These are phyloP conservation scores for Calephelis virginiensis DNA, from an alignment of 1,140 invertebrate species.

Conservation along the genomic window DNA sequence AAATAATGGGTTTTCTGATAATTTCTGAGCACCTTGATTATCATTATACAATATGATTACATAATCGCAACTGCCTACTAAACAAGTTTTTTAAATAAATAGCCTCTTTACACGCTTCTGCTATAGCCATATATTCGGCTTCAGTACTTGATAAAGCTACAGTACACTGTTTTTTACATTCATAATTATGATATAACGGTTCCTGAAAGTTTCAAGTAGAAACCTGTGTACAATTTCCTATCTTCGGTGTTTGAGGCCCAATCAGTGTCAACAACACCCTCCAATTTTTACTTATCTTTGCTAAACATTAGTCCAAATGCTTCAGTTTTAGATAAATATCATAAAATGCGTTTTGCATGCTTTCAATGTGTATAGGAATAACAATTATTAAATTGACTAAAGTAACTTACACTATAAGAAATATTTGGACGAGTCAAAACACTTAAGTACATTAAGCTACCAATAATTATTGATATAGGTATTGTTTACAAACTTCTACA, in stretches of 20 bases:
- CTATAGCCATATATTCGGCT: constrained; percentile 24
- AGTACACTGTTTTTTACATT: constrained; percentile 27
- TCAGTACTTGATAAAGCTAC: constrained; percentile 30
- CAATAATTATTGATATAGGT: constrained; percentile 25
- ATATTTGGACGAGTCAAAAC: constrained; percentile 72
- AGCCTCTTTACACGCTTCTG: constrained; percentile 24
- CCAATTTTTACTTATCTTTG: constrained; percentile 31
- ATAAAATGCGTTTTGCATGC: constrained; percentile 62
- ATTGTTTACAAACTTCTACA: constrained; percentile 26
- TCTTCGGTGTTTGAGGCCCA: constrained; percentile 51
- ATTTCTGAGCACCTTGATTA: constrained; percentile 28
- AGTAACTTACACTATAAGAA: constrained; percentile 57
- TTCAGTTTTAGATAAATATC: constrained; percentile 61
- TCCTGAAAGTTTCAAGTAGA: constrained; percentile 42
- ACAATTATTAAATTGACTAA: constrained; percentile 67
- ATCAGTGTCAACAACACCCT: constrained; percentile 63
- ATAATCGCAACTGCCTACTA: background rate
- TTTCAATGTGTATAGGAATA: constrained; percentile 54
- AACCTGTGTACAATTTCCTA: constrained; percentile 61
- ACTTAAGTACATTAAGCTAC: constrained; percentile 59
- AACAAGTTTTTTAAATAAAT: constrained; percentile 25
- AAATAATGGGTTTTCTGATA: constrained; percentile 26
- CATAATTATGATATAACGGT: constrained; percentile 43
- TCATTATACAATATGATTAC: constrained; percentile 25
- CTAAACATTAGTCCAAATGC: constrained; percentile 33